Base-by-base conservation (phyloP, 2,113 vertebrate species). In the Willisornis vidua region DNA sequence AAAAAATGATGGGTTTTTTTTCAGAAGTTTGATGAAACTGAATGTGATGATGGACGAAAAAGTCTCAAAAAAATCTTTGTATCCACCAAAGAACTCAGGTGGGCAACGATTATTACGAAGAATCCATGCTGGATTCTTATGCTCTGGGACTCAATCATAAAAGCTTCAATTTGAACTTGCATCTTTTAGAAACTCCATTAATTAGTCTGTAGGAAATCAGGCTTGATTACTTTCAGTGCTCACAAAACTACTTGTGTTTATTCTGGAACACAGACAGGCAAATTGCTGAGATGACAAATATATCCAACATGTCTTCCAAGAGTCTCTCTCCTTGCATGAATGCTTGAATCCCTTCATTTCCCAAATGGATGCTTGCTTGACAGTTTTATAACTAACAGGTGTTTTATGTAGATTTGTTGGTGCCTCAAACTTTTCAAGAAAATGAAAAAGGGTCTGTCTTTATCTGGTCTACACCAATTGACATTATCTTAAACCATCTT, bases 351-450 rank as follows among this genome's bases (percentile, higher is more conserved):
- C 67, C 66, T 82, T 81, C 15, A 14, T 87, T 93, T 90, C 90
- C 89, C 78, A 83, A 71, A 85, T 39, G 54, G 58, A 6, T n/a
- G 57, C 41, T 85, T 85, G 43, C 57, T 71, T 86, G 89, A 93
- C 67, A 51, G 77, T 93, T 96, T 95, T 95, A 88, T 88, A 91
- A 83, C 58, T 85, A 90, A 49, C 87, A 96, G 87, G 84, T 89
- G 79, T 63, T 92, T 93, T 88, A 54, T 49, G 51, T 67, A 80
- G 67, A 61, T 85, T 83, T 7, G 2, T 62, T 83, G 46, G 39
- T 91, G 35, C n/a, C 65, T 94, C 82, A 88, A 1, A 87, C 68
- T 93, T 93, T 39, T 66, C 28, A 74, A 88, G 75, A 74, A 91
- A 83, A 88, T 74, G 55, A 86, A 85, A 87, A 91, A 93, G 29